Percentiles rank a stretch among this genome's conserved stretches.
Conservation (phyloP, 1,140 invertebrate genomes). For the Uloborus diversus region DNA sequence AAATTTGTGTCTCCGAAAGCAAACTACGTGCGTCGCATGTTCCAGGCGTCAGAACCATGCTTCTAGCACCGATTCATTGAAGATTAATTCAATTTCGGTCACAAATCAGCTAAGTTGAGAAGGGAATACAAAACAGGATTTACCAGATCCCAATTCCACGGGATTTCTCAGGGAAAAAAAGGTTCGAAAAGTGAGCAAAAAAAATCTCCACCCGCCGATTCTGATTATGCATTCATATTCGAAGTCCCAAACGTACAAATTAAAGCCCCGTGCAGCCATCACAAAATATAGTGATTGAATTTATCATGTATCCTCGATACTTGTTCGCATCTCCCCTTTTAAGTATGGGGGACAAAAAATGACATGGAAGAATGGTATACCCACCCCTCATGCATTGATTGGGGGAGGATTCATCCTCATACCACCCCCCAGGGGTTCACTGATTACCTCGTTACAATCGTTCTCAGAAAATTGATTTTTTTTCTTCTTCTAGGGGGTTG, state of each 20-base stretch:
- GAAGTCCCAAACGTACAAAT: constrained; percentile 36
- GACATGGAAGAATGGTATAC: neutral
- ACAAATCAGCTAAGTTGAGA: constrained; percentile 6
- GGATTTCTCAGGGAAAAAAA: neutral
- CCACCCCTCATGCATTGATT: constrained; percentile 4
- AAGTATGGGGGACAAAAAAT: neutral
- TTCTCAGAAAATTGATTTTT: constrained; percentile 39
- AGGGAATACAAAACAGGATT: neutral
- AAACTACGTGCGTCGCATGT: neutral
- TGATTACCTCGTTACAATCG: constrained; percentile 41
- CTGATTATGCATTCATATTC: neutral
- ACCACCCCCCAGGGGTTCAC: constrained; percentile 3
- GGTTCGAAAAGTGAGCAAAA: neutral
- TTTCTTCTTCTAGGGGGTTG: constrained; percentile 11
- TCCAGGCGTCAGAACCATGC: neutral
- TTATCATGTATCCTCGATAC: constrained; percentile 7
- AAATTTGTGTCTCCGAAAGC: neutral
- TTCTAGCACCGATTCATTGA: neutral
- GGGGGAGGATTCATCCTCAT: neutral
- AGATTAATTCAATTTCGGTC: constrained; percentile 37
- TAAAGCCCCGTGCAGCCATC: neutral
- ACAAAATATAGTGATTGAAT: constrained; percentile 44
- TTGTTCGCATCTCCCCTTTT: neutral
- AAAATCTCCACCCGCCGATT: neutral
- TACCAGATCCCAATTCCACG: neutral